A percentile compares a stretch with the other conserved stretches of the same genome.
Conservation (phyloP, 2,797 vertebrate genomes). For the Rhadinocentrus ornatus region DNA sequence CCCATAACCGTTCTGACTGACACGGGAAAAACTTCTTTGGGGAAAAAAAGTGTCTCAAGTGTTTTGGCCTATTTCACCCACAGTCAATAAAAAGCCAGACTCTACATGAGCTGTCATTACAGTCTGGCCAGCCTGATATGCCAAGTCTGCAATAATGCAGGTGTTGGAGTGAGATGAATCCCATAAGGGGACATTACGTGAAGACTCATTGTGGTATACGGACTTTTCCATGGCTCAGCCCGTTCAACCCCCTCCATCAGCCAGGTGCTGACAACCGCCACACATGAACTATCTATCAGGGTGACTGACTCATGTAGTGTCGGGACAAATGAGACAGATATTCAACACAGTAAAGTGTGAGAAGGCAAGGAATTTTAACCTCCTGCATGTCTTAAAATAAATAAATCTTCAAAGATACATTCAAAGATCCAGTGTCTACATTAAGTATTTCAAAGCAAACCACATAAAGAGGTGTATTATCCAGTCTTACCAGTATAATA, state of each 20-base stretch:
- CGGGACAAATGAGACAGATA: constrained; percentile 39
- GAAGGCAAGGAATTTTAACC: background rate
- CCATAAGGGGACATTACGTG: constrained; percentile 48
- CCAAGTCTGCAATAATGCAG: constrained; percentile 63
- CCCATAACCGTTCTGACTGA: background rate
- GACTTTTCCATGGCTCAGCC: constrained; percentile 55
- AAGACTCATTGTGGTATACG: constrained; percentile 49
- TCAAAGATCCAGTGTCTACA: constrained; percentile 10
- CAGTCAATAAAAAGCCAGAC: constrained; percentile 65
- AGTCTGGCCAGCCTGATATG: constrained; percentile 39
- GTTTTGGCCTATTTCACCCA: constrained; percentile 34
- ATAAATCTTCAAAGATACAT: constrained; percentile 3
- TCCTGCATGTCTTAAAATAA: background rate
- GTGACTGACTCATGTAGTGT: constrained; percentile 66
- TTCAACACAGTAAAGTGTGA: background rate
- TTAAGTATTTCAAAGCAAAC: background rate
- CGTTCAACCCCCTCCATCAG: constrained; percentile 12
- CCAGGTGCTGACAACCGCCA: constrained; percentile 64
- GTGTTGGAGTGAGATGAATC: constrained; percentile 50
- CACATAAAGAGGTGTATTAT: constrained; percentile 25
- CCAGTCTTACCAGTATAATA: constrained; percentile 61
- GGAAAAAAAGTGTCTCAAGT: constrained; percentile 12
- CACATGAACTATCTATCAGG: constrained; percentile 40
- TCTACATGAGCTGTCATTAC: constrained; percentile 64
- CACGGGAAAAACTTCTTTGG: constrained; percentile 7